Conservation (phyloP, 2,797 vertebrate species). For the Hippopotamyrus pictus region DNA sequence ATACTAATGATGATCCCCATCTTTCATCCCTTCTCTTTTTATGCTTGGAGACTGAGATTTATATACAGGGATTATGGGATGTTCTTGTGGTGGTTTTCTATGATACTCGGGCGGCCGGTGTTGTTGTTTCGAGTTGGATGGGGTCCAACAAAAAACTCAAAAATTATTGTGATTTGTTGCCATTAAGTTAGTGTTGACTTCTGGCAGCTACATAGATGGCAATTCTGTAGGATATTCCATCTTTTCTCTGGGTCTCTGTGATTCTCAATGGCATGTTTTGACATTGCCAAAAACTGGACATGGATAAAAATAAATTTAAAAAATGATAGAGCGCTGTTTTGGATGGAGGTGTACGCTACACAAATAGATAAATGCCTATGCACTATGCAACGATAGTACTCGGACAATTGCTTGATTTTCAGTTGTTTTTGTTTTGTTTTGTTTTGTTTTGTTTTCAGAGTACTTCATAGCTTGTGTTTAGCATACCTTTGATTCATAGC, state of each 20-base stretch:
- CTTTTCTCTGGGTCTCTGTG: neutral
- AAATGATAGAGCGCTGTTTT: neutral
- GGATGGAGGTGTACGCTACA: neutral
- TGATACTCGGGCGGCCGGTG: neutral
- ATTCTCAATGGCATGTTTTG: neutral
- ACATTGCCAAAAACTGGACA: neutral
- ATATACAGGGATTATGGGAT: neutral
- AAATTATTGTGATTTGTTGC: neutral
- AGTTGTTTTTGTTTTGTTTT: neutral
- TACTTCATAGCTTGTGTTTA: neutral
- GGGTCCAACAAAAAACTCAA: neutral
- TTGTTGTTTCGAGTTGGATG: neutral
- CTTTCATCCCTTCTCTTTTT: conserved; percentile 7
- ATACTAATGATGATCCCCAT: conserved; percentile 3
- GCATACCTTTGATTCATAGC: too few relatives aligned
- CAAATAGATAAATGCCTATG: neutral
- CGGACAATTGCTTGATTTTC: neutral
- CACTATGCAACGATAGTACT: neutral
- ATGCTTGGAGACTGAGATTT: neutral
- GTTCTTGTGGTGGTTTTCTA: neutral
- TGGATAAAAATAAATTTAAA: neutral
- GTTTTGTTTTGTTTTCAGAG: neutral
- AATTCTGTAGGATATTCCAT: neutral
- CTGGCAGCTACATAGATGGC: neutral
- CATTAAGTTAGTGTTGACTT: neutral